Percentiles rank a stretch among this genome's conserved stretches.
Conservation (phyloP, 2,888 invertebrate genomes). For the Drosophila helvetica region DNA sequence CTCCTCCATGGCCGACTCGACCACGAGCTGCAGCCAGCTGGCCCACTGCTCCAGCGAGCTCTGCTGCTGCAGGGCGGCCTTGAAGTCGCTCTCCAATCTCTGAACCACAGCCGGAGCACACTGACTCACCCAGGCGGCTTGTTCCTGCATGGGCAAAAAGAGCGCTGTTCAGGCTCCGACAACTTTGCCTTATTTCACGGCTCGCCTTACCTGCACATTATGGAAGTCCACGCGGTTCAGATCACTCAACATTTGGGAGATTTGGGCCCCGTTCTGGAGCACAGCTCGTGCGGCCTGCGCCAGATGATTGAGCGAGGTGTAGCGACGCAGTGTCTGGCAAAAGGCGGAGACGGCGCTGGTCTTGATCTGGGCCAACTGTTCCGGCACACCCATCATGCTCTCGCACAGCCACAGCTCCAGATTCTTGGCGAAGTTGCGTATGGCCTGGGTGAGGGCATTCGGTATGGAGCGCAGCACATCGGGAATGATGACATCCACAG, state of each 20-base stretch:
- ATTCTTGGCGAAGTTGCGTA: constrained; percentile 96
- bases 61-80: constrained; percentile 95
- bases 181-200: background rate
- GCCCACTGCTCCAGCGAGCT: constrained; percentile 99
- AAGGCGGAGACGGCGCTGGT: constrained; percentile 94
- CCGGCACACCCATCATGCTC: constrained; percentile 93
- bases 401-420: constrained; percentile 95
- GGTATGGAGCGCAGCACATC: constrained; percentile 98
- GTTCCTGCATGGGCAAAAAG: constrained; percentile 81
- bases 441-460: constrained; percentile 95
- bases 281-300: constrained; percentile 95
- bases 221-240: constrained; percentile 98
- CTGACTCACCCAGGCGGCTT: constrained; percentile 99
- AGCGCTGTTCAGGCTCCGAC: background rate
- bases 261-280: constrained; percentile 96
- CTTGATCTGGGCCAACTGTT: constrained; percentile 92
- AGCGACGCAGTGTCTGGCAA: constrained; percentile 96
- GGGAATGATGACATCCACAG: constrained; percentile 97
- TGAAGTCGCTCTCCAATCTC: constrained; percentile 96
- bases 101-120: constrained; percentile 93
- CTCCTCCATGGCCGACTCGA: constrained; percentile 93
- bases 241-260: constrained; percentile 98
- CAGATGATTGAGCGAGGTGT: constrained; percentile 98
- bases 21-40: constrained; percentile 97
- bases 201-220: constrained; percentile 91